phyloP scores from a whole-genome alignment of 2,888 invertebrate species.

The Erynnis tages region DNA sequence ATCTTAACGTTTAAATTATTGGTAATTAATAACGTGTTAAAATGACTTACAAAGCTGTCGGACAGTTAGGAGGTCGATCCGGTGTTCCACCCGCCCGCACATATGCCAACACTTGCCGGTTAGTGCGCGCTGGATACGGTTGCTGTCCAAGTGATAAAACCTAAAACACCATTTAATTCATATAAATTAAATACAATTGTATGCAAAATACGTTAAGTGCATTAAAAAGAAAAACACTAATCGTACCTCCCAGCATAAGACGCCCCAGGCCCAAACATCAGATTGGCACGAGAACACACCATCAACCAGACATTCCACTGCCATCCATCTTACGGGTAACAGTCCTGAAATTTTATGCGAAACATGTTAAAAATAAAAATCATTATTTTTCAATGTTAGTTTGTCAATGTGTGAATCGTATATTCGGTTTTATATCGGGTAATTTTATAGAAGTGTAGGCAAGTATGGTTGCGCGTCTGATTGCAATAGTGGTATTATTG shows the following conservation, averaged over 20 bases:
- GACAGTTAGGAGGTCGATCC: constrained; percentile 91
- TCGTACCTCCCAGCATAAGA: constrained; percentile 95
- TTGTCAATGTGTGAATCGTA: too few species aligned
- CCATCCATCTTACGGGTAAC: constrained; percentile 98
- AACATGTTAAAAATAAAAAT: too few species aligned
- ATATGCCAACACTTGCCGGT: constrained; percentile 94
- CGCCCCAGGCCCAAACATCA: constrained; percentile 97
- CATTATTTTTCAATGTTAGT: too few species aligned
- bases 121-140: constrained; percentile 96
- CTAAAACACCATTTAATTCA: too few species aligned
- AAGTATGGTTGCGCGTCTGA: too few species aligned
- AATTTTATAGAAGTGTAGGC: too few species aligned
- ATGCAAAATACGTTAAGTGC: too few species aligned
- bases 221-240: neutral
- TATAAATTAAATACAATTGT: too few species aligned
- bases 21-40: neutral
- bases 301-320: constrained; percentile 97
- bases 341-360: constrained; percentile 79
- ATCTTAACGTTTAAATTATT: too few species aligned
- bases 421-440: too few species aligned
- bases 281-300: constrained; percentile 98
- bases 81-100: constrained; percentile 93
- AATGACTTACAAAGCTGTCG: constrained; percentile 86
- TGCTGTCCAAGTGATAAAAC: constrained; percentile 97
- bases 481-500: too few species aligned